Conservation (phyloP, 2,888 invertebrate genomes). For the Andrena marginata region DNA sequence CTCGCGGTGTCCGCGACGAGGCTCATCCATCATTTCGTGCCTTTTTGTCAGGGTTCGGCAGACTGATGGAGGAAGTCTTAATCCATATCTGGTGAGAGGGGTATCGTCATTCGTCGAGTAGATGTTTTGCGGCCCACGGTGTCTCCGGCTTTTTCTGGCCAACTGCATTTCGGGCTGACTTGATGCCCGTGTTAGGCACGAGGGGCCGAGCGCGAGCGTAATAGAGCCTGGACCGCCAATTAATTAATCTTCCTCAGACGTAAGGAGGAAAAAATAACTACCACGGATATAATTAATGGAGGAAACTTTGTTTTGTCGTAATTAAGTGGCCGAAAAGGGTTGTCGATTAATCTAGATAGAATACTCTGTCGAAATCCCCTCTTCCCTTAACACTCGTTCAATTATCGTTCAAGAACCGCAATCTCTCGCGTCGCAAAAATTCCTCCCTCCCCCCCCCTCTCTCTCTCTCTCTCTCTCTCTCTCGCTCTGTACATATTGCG, state of each 20-base stretch:
- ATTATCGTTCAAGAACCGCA: not conserved
- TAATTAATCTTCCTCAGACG: constrained; percentile 56
- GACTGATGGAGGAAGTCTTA: constrained; percentile 71
- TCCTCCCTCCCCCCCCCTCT: not conserved
- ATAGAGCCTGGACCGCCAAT: constrained; percentile 56
- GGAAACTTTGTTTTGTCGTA: constrained; percentile 55
- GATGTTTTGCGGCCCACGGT: constrained; percentile 63
- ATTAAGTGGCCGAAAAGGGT: constrained; percentile 44
- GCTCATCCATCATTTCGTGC: constrained; percentile 70
- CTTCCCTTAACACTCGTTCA: constrained; percentile 1
- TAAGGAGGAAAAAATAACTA: not conserved
- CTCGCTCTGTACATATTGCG: no score
- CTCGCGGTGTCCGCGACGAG: constrained; percentile 42
- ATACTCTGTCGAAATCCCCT: constrained; percentile 13
- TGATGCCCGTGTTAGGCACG: constrained; percentile 52
- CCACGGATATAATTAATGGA: constrained; percentile 52
- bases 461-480: no score
- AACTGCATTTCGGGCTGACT: constrained; percentile 50
- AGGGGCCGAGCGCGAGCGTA: constrained; percentile 43
- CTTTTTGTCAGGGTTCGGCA: constrained; percentile 70
- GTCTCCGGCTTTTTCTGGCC: constrained; percentile 60
- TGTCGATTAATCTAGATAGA: constrained; percentile 41
- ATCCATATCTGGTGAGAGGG: constrained; percentile 63
- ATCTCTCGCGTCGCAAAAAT: not conserved
- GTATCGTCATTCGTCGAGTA: constrained; percentile 70